Evolutionary conservation across 92 coral and sea anemone species (phyloP), one percentile per base, ranked within the genome.

Genomic region (Paramuricea clavata): DNA sequence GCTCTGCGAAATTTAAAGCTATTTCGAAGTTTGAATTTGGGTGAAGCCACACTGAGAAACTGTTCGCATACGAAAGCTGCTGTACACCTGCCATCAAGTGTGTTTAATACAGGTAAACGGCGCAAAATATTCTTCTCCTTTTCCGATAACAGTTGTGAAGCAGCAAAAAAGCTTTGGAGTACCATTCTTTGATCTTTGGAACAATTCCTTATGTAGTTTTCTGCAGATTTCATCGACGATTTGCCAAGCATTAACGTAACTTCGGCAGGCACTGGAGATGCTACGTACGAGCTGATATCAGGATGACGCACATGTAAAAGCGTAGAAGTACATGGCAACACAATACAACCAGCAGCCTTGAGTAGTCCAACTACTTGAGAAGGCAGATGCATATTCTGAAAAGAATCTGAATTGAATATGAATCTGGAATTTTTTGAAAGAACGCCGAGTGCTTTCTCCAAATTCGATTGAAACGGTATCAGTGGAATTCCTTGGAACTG

Each of bases 251-350:
- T 62, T 5, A 15, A 10, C 12, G 26, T 54, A 13, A 60, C 52
- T 60, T 86, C 83, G 16, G 33, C 77, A 32, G 91, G 75, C 12
- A 86, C 82, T 0, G 91, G 91, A 35, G 91, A 86, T 16, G 82
- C 71, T 12, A 87, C 7, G 47, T 81, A 74, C 23, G 70, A 69
- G 17, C 65, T 33, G 25, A 87, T 85, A 34, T 64, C 33, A 9
- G 83, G 91, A 47, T 87, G 85, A 11, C 79, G 70, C 72, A 65
- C 72, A 15, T 76, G 76, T 44, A 82, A 1, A 54, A 42, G 61
- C 8, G 9, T 13, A 19, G 91, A 74, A 34, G 71, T 35, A 8
- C 39, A 49, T 15, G 77, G n/a, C 34, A 87, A 13, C 25, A 76
- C 86, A 13, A 56, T 82, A 60, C 91, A 87, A n/a, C 91, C 91